Evolutionary conservation across 2,888 invertebrate species (phyloP).

Genomic region (Hypolimnas misippus): DNA sequence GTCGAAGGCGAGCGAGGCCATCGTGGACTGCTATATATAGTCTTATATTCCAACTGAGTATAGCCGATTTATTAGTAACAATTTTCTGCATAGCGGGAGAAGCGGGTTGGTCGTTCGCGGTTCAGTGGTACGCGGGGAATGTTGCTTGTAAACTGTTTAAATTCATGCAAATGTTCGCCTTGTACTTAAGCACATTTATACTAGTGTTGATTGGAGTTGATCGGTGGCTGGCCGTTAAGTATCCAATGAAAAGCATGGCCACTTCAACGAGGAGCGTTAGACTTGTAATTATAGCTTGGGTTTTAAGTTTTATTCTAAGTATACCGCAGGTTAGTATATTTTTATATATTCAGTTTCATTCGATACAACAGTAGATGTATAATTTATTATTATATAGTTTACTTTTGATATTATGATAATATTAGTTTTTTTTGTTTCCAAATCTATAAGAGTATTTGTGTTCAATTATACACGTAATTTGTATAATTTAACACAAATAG

Average conservation of each 20-base stretch:
- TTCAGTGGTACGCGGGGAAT: conserved; percentile 92
- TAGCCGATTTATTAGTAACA: conserved; percentile 92
- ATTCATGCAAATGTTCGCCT: conserved; percentile 91
- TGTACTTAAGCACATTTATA: conserved; percentile 92
- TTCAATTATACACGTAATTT: too few relatives aligned
- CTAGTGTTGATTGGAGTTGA: conserved; percentile 93
- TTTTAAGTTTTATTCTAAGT: conserved; percentile 89
- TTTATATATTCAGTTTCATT: neutral
- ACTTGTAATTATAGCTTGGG: conserved; percentile 88
- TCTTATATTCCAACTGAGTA: conserved; percentile 91
- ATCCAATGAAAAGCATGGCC: conserved; percentile 89
- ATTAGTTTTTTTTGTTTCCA: too few relatives aligned
- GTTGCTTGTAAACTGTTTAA: conserved; percentile 91
- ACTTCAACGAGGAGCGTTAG: conserved; percentile 88
- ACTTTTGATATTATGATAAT: too few relatives aligned
- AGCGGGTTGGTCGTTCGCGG: conserved; percentile 91
- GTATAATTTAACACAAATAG: too few relatives aligned
- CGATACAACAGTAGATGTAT: too few relatives aligned
- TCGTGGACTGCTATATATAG: conserved; percentile 90
- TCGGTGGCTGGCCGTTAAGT: conserved; percentile 91
- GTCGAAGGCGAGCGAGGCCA: conserved; percentile 82
- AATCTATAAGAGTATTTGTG: too few relatives aligned
- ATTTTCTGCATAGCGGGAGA: conserved; percentile 92
- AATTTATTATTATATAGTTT: too few relatives aligned
- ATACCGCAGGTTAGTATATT: conserved; percentile 89